Base-by-base conservation (phyloP, 2,888 invertebrate genomes). In the Protula sp. region DNA sequence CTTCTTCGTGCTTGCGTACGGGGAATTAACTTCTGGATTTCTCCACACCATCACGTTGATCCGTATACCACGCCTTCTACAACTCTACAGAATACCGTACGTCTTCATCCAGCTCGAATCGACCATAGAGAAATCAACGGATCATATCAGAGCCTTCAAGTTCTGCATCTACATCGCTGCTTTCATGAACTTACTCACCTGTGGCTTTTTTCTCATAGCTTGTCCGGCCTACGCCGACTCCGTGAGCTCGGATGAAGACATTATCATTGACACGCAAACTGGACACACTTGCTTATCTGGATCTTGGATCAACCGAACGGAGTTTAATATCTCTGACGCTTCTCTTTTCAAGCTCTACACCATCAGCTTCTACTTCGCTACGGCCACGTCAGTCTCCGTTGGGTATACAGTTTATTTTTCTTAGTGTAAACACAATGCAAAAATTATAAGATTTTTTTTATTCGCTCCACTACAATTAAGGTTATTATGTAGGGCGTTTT, bases 331-430 rank as follows among this genome's bases (percentile, higher is more conserved):
- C n/a, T n/a, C n/a, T n/a, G n/a, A n/a, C n/a, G n/a, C n/a, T n/a
- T n/a, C n/a, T n/a, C n/a, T n/a, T n/a, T n/a, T n/a, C n/a, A n/a
- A n/a, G n/a, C n/a, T n/a, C n/a, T 30, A 31, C 26, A 19, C 47
- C 1, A 58, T 54, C 38, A 60, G 60, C n/a, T 19, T 67, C 24
- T 69, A 69, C 59, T 70, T 62, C 63, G 69, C 64, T 27, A 55
- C 60, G 9, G 57, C 61, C 5, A 63, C 68, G 1, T 28, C 62
- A 29, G 58, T 62, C 24, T 60, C 64, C 47, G 68, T 68, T n/a
- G 69, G 69, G 3, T 38, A n/a, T n/a, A n/a, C n/a, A n/a, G n/a
- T n/a, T n/a, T n/a, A n/a, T n/a, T n/a, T n/a, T n/a, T n/a, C n/a
- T n/a, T n/a, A n/a, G n/a, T n/a, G n/a, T n/a, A n/a, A n/a, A n/a